These are phyloP conservation scores for Theristus sp. DNA, from an alignment of 2,888 invertebrate genomes.

Conservation along the genomic window DNA sequence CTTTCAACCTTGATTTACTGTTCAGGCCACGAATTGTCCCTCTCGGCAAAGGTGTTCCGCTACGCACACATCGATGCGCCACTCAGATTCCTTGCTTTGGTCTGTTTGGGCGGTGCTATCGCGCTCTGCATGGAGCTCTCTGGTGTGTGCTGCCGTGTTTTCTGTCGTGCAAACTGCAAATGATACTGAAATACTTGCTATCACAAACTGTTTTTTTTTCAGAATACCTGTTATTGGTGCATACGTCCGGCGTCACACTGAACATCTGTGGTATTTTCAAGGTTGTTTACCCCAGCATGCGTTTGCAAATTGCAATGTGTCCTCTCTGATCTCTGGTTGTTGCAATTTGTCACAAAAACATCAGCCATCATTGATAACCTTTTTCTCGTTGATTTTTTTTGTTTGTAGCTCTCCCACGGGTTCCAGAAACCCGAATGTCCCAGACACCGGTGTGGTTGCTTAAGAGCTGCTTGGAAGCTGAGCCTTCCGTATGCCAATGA, in stretches of 20 bases:
- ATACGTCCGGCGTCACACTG: slow-evolving; percentile 84
- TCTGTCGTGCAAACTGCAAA: not conserved
- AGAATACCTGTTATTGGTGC: slow-evolving; percentile 76
- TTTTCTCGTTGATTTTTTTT: no score
- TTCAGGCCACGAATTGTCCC: slow-evolving; percentile 15
- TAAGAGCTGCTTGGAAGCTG: no score
- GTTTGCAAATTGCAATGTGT: no score
- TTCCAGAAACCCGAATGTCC: not conserved
- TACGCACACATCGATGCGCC: slow-evolving; percentile 13
- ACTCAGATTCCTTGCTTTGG: slow-evolving; percentile 28
- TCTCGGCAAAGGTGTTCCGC: slow-evolving; percentile 7
- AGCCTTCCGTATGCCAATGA: no score
- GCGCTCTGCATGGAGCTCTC: slow-evolving; percentile 64
- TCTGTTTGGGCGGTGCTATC: slow-evolving; percentile 58
- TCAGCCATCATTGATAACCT: no score
- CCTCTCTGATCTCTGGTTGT: no score
- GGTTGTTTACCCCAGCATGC: slow-evolving; percentile 48
- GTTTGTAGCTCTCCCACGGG: not conserved
- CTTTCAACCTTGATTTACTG: not conserved
- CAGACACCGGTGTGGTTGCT: no score
- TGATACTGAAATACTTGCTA: not conserved
- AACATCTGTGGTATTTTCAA: slow-evolving; percentile 90
- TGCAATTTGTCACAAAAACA: no score
- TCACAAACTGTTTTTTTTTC: slow-evolving; percentile 8
- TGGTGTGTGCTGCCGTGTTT: no score